Base-by-base conservation (phyloP, 1,140 invertebrate genomes). In the Plectus sambesii region DNA sequence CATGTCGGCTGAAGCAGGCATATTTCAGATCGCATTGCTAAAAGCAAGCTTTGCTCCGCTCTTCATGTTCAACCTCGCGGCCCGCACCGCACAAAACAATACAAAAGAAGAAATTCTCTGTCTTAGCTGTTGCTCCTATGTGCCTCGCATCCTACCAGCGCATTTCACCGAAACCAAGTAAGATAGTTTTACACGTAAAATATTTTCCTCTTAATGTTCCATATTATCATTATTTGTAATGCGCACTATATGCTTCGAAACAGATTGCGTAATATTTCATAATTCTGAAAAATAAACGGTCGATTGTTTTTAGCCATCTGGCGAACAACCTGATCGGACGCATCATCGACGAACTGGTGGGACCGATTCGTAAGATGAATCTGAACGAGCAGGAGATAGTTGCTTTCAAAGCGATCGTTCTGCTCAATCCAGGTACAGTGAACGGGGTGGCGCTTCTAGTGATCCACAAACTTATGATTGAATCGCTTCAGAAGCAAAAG, bases 11-110 rank as follows among this genome's bases (percentile, higher is more conserved):
- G n/a, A n/a, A n/a, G n/a, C n/a, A n/a, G n/a, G n/a, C n/a, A n/a
- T n/a, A n/a, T n/a, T n/a, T n/a, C n/a, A 69, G 35, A 58, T 65
- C 5, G 43, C 66, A 3, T 40, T 66, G 20, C 60, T 67, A 1
- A 66, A 66, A 30, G 26, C 51, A 17, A 63, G 63, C 41, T 66
- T 66, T 23, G 61, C 62, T 2, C 66, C 63, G 8, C 42, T 66
- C 15, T 68, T 63, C 5, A 66, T 66, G 33, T 66, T 66, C 58
- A 66, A 66, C 37, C 61, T 66, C 38, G 63, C 66, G n/a, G 66
- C 63, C 2, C 27, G 63, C 26, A 66, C 63, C 8, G 63, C 58
- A 3, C 63, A 66, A 44, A 69, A 69, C 41, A 69, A 65, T 8
- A 56, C 65, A 42, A 69, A 69, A 51, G 54, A 57, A 4, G 63